Base-by-base conservation (phyloP, 2,888 invertebrate genomes). In the Lathronympha strigana region DNA sequence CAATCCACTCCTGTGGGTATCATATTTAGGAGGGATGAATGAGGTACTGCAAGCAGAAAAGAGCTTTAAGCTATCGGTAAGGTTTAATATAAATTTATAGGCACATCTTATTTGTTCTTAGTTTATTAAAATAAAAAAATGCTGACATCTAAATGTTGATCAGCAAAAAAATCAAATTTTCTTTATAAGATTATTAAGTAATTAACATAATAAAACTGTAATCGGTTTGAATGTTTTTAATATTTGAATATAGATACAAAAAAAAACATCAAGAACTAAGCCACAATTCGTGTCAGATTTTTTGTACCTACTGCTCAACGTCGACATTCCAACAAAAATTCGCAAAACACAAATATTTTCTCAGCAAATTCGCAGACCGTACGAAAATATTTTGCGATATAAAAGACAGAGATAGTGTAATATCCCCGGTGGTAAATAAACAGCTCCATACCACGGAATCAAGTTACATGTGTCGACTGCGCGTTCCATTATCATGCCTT, bases 1-100 rank as follows among this genome's bases (percentile, higher is more conserved):
- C 86, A 76, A 86, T 89, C 85, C 90, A 87, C 88, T 89, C 79
- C 78, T 74, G 81, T 72, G 82, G 84, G 85, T 90, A 87, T 91
- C 90, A 82, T 82, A 79, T 91, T 90, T 81, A 84, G 79, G 71
- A 79, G 86, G 84, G 83, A 79, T 79, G 79, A 75, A 76, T 79
- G 71, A 63, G 63, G 81, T 81, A 85, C 67, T 63, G 79, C 76
- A 70, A 50, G 76, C 78, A 84, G 69, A 76, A 76, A 74, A 66
- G 60, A 31, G 36, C 51, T 50, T 58, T 17, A 6, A 15, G 53
- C 43, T 25, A 60, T 60, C 17, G 38, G 13, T 23, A 19, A 28
- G 28, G 8, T 45, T 43, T 19, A 51, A 23, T 43, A 50, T 23
- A 50, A 17, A 28, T 54, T 47, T 25, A 36, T 47, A 33, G 9